These are phyloP conservation scores for Hecatera dysodea DNA, from an alignment of 2,888 invertebrate species.

Conservation along the genomic window DNA sequence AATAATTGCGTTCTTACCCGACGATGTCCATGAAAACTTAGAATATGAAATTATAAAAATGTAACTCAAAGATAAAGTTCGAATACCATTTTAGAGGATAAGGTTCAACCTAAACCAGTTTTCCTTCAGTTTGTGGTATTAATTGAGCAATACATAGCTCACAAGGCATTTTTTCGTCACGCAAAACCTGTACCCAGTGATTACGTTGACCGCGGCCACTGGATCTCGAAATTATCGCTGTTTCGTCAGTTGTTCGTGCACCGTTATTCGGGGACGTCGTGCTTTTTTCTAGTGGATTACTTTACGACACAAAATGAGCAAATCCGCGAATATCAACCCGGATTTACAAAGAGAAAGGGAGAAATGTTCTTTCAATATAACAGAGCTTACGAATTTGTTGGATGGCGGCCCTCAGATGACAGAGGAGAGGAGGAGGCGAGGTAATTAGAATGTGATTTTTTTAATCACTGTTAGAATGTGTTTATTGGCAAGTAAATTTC, in stretches of 20 bases:
- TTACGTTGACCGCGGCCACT: conserved; percentile 41
- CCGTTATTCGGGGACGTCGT: conserved; percentile 29
- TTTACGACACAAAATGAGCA: conserved; percentile 69
- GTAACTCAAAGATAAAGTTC: neutral
- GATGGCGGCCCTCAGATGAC: conserved; percentile 95
- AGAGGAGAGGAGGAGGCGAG: conserved; percentile 91
- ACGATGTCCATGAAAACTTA: conserved; percentile 1
- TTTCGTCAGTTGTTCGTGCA: conserved; percentile 46
- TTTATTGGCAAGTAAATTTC: neutral
- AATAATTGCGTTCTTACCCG: too few relatives aligned
- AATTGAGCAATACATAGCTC: conserved; percentile 7
- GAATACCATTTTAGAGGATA: neutral
- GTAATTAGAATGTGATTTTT: conserved; percentile 69
- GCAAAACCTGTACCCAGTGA: conserved; percentile 36
- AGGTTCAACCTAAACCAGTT: conserved; percentile 31
- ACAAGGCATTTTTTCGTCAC: conserved; percentile 25
- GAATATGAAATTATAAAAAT: neutral
- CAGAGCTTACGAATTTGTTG: conserved; percentile 94
- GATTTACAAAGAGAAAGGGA: conserved; percentile 94
- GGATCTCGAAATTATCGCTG: conserved; percentile 8
- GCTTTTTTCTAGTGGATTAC: conserved; percentile 18
- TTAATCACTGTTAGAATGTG: conserved; percentile 5
- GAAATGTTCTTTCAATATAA: conserved; percentile 93
- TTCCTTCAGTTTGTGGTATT: conserved; percentile 13
- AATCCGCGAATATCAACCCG: conserved; percentile 88